These are phyloP conservation scores for Microctenopoma steveboyesi DNA, from an alignment of 2,797 vertebrate genomes.

Conservation along the genomic window DNA sequence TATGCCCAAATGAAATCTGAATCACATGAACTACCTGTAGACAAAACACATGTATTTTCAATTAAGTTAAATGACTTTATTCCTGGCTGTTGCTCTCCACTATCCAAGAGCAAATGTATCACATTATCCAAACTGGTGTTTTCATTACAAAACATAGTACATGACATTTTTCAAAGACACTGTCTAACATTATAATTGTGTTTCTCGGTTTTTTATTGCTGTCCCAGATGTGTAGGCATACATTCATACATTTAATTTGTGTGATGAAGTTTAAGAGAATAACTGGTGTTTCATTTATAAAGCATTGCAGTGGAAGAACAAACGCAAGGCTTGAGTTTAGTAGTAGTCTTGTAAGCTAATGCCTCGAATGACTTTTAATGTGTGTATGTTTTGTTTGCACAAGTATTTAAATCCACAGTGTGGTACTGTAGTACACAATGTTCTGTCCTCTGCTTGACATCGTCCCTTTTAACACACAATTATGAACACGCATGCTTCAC, in stretches of 20 bases:
- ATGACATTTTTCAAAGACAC: not conserved
- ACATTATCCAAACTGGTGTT: not conserved
- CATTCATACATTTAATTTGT: not conserved
- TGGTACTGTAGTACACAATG: constrained; percentile 22
- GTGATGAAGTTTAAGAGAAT: constrained; percentile 4
- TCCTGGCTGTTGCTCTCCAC: no score
- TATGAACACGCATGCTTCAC: constrained; percentile 1
- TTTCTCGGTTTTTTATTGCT: not conserved
- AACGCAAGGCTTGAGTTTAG: constrained; percentile 33
- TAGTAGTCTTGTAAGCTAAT: constrained; percentile 14
- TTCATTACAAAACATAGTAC: constrained; percentile 4
- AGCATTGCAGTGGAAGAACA: constrained; percentile 4
- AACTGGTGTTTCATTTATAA: not conserved
- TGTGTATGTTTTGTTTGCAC: constrained; percentile 17
- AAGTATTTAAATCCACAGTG: constrained; percentile 31
- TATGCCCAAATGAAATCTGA: not conserved
- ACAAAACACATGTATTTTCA: not conserved
- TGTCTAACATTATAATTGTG: not conserved
- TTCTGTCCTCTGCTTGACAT: constrained; percentile 23
- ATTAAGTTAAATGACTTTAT: no score
- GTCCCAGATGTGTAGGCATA: constrained; percentile 9
- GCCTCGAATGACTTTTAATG: constrained; percentile 16
- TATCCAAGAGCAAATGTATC: no score
- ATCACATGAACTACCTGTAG: not conserved
- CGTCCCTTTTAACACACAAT: constrained; percentile 8